phyloP scores from a whole-genome alignment of 2,797 vertebrate genomes.

The Xerus rutilus region DNA sequence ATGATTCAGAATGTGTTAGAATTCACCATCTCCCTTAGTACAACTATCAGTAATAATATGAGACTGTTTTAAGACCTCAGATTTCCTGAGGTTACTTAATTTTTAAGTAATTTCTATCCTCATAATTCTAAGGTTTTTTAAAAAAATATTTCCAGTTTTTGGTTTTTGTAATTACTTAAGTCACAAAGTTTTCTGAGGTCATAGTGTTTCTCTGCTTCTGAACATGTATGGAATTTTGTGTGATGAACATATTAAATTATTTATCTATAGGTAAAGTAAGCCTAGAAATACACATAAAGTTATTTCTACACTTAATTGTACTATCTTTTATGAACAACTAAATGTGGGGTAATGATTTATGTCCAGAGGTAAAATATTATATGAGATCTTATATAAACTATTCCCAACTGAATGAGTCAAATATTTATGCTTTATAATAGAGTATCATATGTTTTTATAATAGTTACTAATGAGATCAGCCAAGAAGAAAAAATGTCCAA shows the following conservation, averaged over 20 bases:
- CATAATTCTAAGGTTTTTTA: neutral
- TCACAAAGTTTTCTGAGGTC: neutral
- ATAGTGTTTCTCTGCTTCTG: neutral
- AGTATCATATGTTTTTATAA: neutral
- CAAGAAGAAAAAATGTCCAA: neutral
- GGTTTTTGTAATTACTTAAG: neutral
- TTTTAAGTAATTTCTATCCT: neutral
- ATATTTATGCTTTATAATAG: constrained; percentile 52
- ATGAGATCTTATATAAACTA: constrained; percentile 28
- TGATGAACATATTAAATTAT: neutral
- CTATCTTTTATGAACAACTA: neutral
- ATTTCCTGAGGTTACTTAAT: neutral
- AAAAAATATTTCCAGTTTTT: neutral
- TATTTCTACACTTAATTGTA: neutral
- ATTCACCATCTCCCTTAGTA: neutral
- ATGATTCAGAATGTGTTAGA: neutral
- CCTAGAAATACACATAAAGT: neutral
- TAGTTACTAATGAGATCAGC: neutral
- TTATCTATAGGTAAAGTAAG: neutral
- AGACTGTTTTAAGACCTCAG: neutral
- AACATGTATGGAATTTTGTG: neutral
- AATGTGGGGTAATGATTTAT: neutral
- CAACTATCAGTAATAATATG: neutral
- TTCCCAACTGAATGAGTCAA: neutral
- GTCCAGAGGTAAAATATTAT: neutral